Conservation (phyloP, 2,888 invertebrate species). For the Horisme vitalbata region DNA sequence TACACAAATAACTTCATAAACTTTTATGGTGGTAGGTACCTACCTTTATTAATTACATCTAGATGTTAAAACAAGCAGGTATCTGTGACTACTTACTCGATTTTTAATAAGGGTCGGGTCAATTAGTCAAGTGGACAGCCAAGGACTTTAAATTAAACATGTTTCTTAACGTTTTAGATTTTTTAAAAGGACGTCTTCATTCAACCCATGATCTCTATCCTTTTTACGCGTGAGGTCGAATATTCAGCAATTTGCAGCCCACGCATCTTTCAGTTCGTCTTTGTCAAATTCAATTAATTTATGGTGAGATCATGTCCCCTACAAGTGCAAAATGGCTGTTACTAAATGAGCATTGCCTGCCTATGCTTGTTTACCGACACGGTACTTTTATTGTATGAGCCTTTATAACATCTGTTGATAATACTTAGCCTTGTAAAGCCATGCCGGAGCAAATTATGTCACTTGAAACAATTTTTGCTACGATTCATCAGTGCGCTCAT, state of each 20-base stretch:
- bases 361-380: neutral
- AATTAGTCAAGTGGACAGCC: constrained; percentile 38
- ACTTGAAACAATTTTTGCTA: constrained; percentile 14
- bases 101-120: constrained; percentile 38
- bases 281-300: constrained; percentile 40
- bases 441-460: neutral
- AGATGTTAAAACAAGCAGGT: constrained; percentile 24
- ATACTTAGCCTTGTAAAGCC: neutral
- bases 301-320: constrained; percentile 33
- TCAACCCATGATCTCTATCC: constrained; percentile 26
- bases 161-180: constrained; percentile 2
- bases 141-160: constrained; percentile 33
- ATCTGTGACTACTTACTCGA: no score
- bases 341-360: constrained; percentile 11
- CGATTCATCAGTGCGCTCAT: constrained; percentile 12
- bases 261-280: constrained; percentile 36
- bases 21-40: constrained; percentile 36
- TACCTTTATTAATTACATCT: constrained; percentile 46
- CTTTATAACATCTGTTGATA: constrained; percentile 6
- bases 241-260: constrained; percentile 35
- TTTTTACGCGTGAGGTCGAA: constrained; percentile 36
- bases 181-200: constrained; percentile 13
- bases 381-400: neutral
- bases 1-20: constrained; percentile 28
- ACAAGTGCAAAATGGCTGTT: constrained; percentile 22